Evolutionary conservation across 2,888 invertebrate species (phyloP).

Genomic region (Melipona beecheii): DNA sequence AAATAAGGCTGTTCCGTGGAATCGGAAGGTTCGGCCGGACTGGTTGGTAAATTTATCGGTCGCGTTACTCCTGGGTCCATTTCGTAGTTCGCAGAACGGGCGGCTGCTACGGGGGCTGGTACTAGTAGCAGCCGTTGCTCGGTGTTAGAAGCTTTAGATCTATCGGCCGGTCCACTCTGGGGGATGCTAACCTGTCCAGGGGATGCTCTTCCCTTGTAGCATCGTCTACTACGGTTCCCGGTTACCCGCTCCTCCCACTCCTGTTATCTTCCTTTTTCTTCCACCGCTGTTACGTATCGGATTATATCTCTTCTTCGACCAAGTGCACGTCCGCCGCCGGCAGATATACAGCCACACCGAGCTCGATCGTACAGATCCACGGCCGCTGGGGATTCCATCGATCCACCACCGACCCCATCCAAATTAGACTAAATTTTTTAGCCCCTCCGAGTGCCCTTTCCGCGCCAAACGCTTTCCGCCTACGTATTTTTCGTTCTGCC

Average conservation of each 20-base stretch:
- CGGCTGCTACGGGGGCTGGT: slow-evolving; percentile 38
- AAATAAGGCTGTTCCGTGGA: slow-evolving; percentile 64
- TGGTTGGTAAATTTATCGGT: slow-evolving; percentile 71
- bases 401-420: slow-evolving; percentile 24
- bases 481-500: neutral
- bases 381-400: slow-evolving; percentile 37
- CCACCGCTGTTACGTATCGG: slow-evolving; percentile 64
- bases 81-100: slow-evolving; percentile 68
- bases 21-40: slow-evolving; percentile 56
- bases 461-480: neutral
- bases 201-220: slow-evolving; percentile 65
- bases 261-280: slow-evolving; percentile 51
- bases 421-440: slow-evolving; percentile 62
- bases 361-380: slow-evolving; percentile 26
- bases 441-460: neutral
- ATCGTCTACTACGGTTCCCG: slow-evolving; percentile 53
- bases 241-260: slow-evolving; percentile 25
- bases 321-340: slow-evolving; percentile 60
- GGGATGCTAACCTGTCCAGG: slow-evolving; percentile 75
- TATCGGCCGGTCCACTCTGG: slow-evolving; percentile 73
- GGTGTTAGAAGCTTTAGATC: slow-evolving; percentile 74
- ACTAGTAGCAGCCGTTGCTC: slow-evolving; percentile 28
- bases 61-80: slow-evolving; percentile 74
- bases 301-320: slow-evolving; percentile 70
- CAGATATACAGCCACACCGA: slow-evolving; percentile 25